Evolutionary conservation across 1,140 invertebrate genomes (phyloP), one percentile per base, ranked within the genome.

Genomic region (Monochamus saltuarius): DNA sequence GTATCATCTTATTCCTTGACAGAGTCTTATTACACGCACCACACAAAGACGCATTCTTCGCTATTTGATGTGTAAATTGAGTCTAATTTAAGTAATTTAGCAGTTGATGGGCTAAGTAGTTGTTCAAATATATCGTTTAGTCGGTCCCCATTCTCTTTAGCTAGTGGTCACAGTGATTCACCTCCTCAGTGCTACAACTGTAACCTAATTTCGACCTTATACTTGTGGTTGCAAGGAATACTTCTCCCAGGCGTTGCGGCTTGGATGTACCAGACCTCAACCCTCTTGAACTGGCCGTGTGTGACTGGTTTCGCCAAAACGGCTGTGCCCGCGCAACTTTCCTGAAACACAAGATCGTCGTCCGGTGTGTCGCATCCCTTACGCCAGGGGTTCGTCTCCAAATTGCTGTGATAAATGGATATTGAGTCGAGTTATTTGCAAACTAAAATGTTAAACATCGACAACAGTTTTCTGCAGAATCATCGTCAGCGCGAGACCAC

Each of bases 401-500:
- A 36, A 4, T 29, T 53, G 2, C 38, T 66, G 65, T 67, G 59
- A 60, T 75, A 75, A 74, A 75, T 75, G 73, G 73, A 75, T 74
- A 74, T 70, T 72, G 72, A 75, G 66, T 70, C 65, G 42, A 61
- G 64, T 43, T 71, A 64, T 62, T 65, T 75, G 39, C 70, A 71
- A 65, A 62, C 65, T 71, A 77, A 77, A 65, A 77, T 86, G 72
- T 73, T 85, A 75, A 83, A 82, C 77, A 83, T 85, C 68, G 83
- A 86, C 77, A 86, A 85, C 71, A 84, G 85, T 74, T 83, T 89
- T 69, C 82, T 90, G 46, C 87, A 89, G 78, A 88, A 87, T 75
- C 88, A 89, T 74, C 84, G 88, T 74, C 88, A 90, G 76, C 80
- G 87, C 67, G 89, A 90, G 75, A 89, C 87, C 36, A 90, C 88